Evolutionary conservation across 2,797 vertebrate genomes (phyloP), one percentile per base, ranked within the genome.

Genomic region (Sparus aurata): DNA sequence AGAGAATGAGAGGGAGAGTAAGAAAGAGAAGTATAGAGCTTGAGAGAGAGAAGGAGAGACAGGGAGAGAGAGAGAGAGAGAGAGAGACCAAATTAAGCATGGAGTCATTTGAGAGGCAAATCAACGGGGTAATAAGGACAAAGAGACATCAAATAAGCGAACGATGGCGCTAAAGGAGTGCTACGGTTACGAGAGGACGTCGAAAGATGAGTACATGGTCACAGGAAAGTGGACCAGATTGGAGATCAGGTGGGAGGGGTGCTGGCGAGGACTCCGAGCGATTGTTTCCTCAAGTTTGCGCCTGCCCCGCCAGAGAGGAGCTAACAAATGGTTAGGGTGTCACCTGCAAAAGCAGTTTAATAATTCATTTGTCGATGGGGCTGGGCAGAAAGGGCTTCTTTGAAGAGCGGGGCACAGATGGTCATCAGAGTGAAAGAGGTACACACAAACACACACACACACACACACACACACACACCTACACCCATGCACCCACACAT

Each of bases 381-480:
- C 73, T 64, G 78, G 73, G 82, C 69, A 79, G 85, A 80, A 88
- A 87, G 80, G 85, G 84, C 66, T 83, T 75, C 93, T 95, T 94
- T 95, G 95, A 95, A 94, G 93, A 93, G 80, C 61, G 11, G 82
- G 84, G 87, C 93, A 93, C 95, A 95, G 94, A 95, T 96, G 95
- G 94, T 91, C 90, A 93, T 93, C 93, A 90, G 90, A 94, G 91
- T 91, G 87, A 91, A 87, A 91, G 77, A 91, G 62, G 75, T 54
- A 62, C 49, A 52, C 49, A 38, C 34, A 38, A 1, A 38, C 34
- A 34, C 5, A 34, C 62, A 27, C 30, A 34, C 34, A 34, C 49
- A 38, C 34, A 34, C 5, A 34, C 62, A 27, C 30, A 34, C 34
- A 34, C 49, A 52, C 49, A 75, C 66, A 72, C 61, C 58, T 63